Conservation (phyloP, 2,113 vertebrate species). For the Bambusicola thoracicus region DNA sequence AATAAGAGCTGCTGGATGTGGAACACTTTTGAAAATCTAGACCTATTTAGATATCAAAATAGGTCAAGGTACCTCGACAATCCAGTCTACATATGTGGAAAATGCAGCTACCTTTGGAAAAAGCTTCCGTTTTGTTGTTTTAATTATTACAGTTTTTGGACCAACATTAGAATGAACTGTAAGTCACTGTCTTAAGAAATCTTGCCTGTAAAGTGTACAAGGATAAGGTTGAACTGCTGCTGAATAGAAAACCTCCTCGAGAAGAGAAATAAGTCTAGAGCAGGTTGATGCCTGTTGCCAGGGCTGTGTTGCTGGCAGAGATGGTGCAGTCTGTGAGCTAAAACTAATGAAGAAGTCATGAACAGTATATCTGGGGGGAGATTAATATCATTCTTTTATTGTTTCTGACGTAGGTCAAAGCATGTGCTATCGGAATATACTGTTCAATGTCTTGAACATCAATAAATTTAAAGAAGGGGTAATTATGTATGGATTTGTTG, state of each 20-base stretch:
- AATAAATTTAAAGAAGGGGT: not conserved
- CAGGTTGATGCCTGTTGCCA: not conserved
- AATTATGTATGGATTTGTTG: not conserved
- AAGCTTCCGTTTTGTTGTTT: not conserved
- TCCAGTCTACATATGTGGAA: not conserved
- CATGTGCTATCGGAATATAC: rapidly evolving
- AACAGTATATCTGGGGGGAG: conserved; percentile 12
- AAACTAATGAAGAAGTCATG: conserved; percentile 11
- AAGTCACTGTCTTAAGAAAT: not conserved
- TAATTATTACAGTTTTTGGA: not conserved
- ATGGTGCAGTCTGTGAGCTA: rapidly evolving
- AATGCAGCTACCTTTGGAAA: not conserved
- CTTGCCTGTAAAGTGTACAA: rapidly evolving
- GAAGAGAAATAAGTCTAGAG: not conserved
- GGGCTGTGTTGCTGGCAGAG: not conserved
- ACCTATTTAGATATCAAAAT: not conserved
- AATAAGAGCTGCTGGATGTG: not conserved
- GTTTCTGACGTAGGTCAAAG: not conserved
- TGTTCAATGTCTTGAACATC: not conserved
- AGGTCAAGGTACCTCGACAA: not conserved
- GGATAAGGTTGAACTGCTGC: not conserved
- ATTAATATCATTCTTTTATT: not conserved
- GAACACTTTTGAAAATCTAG: not conserved
- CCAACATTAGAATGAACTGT: not conserved
- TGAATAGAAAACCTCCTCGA: not conserved